Conservation (phyloP, 1,140 invertebrate genomes). For the Latrodectus geometricus region DNA sequence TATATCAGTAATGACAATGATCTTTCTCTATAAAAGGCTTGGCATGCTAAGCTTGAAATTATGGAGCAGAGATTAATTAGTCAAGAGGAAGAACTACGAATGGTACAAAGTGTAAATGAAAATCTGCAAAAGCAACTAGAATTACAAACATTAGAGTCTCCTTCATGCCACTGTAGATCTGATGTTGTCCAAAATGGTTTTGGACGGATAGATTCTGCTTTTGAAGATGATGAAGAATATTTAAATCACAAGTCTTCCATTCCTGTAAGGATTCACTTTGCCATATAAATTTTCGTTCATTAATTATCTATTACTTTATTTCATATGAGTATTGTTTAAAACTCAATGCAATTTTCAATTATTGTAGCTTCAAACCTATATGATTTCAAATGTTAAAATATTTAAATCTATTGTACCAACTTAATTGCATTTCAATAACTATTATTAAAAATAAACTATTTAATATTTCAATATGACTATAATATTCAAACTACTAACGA, state of each 20-base stretch:
- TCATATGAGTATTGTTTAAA: too few species aligned
- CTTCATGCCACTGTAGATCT: neutral
- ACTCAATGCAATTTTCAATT: too few species aligned
- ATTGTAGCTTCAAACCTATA: too few species aligned
- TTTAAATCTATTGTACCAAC: too few species aligned
- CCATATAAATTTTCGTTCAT: too few species aligned
- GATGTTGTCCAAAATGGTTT: neutral
- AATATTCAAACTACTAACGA: too few species aligned
- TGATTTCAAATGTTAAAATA: too few species aligned
- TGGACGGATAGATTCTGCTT: conserved; percentile 33
- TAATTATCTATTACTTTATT: too few species aligned
- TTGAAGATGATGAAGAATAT: conserved; percentile 47
- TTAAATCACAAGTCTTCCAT: conserved; percentile 35
- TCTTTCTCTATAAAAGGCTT: neutral
- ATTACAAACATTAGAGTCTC: neutral
- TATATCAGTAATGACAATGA: neutral
- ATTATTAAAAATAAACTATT: too few species aligned
- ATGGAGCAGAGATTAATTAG: neutral
- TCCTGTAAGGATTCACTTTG: conserved; percentile 19
- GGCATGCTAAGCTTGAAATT: conserved; percentile 14
- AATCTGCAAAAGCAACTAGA: neutral
- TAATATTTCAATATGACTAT: too few species aligned
- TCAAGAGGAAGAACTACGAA: conserved; percentile 32
- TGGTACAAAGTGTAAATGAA: conserved; percentile 19
- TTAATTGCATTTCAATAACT: too few species aligned